phyloP scores from a whole-genome alignment of 2,888 invertebrate genomes.

The Zaprionus bogoriensis region DNA sequence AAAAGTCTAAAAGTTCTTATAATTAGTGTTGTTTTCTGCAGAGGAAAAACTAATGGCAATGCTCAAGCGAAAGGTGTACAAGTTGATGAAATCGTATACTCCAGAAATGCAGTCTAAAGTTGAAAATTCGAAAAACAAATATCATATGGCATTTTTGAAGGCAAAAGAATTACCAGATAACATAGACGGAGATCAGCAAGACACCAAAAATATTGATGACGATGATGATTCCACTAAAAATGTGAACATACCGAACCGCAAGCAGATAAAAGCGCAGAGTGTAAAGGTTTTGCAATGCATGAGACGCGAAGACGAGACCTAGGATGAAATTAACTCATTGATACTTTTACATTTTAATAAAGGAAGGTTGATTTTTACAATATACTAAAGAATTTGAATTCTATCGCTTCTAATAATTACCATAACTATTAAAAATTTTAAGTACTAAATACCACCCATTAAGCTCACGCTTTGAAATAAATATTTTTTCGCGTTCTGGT shows the following conservation, averaged over 20 bases:
- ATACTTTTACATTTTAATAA: too few species aligned
- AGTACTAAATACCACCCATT: too few species aligned
- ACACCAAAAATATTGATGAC: neutral
- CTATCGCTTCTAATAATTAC: too few species aligned
- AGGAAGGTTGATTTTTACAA: too few species aligned
- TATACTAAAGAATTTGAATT: too few species aligned
- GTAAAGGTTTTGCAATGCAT: conserved; percentile 70
- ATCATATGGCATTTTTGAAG: conserved; percentile 60
- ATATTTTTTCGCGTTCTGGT: too few species aligned
- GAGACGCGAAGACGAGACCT: neutral
- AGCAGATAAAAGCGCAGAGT: conserved; percentile 79
- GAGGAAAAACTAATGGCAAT: conserved; percentile 64
- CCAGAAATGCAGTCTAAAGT: neutral
- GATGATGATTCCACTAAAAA: conserved; percentile 36
- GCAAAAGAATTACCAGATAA: neutral
- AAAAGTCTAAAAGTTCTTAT: neutral
- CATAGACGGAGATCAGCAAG: too few species aligned
- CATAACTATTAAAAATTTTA: too few species aligned
- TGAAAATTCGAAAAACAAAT: too few species aligned
- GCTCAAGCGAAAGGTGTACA: conserved; percentile 69
- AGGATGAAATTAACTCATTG: too few species aligned
- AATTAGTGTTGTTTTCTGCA: conserved; percentile 17
- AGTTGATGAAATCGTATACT: conserved; percentile 60
- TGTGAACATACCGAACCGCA: conserved; percentile 77
- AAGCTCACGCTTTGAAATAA: too few species aligned